Evolutionary conservation across 2,797 vertebrate genomes (phyloP), one percentile per base, ranked within the genome.

Genomic region (Avahi laniger): DNA sequence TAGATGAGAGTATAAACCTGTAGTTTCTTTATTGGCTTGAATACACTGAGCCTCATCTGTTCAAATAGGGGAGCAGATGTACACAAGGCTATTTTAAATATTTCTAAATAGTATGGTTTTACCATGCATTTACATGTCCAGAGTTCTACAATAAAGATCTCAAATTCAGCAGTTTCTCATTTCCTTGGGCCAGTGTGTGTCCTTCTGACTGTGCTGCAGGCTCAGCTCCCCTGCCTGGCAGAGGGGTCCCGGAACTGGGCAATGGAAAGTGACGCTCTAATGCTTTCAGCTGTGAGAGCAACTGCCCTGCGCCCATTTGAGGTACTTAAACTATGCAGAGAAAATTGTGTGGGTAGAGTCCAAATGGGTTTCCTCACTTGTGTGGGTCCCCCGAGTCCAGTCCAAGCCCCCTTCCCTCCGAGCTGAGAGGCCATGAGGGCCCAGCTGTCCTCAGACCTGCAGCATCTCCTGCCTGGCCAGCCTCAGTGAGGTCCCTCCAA

Each of bases 1-100:
- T 2, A 13, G 57, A 63, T 0, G 0, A 18, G 0, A 2, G 7
- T 7, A 24, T 6, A 28, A 17, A 11, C 5, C 22, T 26, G n/a
- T 24, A 50, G 33, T 4, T n/a, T 38, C 30, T 57, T 28, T 28
- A 61, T 28, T 61, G 57, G 24, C 11, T 59, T 59, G 10, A 61
- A 28, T 28, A 61, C 57, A 28, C 57, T 61, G 57, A 61, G 10
- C 4, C 26, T 28, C 11, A 28, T 28, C 57, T 30, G 57, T 61
- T 28, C 10, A 28, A 61, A 61, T 28, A 12, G 57, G 57, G 30
- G 24, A 61, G 26, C 26, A 61, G 57, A 61, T 30, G 30, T 11
- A 28, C 26, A 28, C 24, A 61, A 61, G 57, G 11, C 24, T 28
- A 28, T 61, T 28, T 61, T 61, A 61, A 61, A 61, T 61, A 61